phyloP scores from a whole-genome alignment of 2,888 invertebrate genomes.

The Mythimna lalbum region DNA sequence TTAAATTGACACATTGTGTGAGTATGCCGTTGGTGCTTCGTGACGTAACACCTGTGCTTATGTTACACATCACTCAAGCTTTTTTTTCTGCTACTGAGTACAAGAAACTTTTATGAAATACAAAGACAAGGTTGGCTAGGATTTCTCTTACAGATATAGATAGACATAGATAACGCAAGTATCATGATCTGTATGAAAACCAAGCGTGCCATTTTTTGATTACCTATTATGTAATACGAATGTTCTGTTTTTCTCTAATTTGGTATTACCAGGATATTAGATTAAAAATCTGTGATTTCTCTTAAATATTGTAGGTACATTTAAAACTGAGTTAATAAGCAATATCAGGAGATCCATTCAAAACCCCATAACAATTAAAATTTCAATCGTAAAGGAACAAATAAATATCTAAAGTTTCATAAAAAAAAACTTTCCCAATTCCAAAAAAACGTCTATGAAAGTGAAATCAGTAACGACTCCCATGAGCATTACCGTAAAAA shows the following conservation, averaged over 20 bases:
- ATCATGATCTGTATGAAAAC: no score
- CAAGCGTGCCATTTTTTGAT: no score
- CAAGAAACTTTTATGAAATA: not conserved
- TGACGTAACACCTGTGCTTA: constrained; percentile 20
- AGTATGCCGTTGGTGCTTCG: constrained; percentile 10
- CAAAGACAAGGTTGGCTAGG: not conserved
- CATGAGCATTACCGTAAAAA: constrained; percentile 48
- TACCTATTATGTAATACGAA: no score
- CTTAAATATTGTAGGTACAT: not conserved
- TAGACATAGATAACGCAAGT: no score
- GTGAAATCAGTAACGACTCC: constrained; percentile 52
- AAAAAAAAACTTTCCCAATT: constrained; percentile 44
- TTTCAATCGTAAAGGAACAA: constrained; percentile 28
- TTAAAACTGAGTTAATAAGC: not conserved
- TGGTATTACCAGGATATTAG: no score
- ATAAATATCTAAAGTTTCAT: constrained; percentile 38
- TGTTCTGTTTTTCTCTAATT: no score
- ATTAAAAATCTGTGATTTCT: no score
- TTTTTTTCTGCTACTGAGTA: constrained; percentile 4
- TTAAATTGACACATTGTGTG: constrained; percentile 53
- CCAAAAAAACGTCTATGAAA: constrained; percentile 30
- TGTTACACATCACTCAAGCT: constrained; percentile 25
- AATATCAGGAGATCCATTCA: not conserved
- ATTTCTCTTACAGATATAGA: not conserved
- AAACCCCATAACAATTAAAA: constrained; percentile 13